Base-by-base conservation (phyloP, 2,113 vertebrate species). In the Erythrocercus mccallii region DNA sequence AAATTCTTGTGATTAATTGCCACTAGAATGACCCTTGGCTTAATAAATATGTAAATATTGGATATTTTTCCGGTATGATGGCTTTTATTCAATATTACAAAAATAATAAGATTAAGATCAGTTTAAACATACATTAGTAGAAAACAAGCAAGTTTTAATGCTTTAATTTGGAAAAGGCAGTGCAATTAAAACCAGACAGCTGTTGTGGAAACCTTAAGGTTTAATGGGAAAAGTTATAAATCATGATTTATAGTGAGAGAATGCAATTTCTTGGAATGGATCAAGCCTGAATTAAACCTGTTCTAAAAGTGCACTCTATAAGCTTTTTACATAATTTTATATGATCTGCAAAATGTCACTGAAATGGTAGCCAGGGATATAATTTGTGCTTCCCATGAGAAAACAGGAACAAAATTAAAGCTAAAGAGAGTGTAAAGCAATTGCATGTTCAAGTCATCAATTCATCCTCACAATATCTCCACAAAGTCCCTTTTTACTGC, bases 181-280 rank as follows among this genome's bases (percentile, higher is more conserved):
- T 57, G 35, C 64, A 96, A 93, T 91, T 95, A 92, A 87, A 87
- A 92, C 19, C 6, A 81, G 82, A 38, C 83, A 94, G 81, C 66
- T 95, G 82, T 64, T 95, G 72, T 44, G 21, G 28, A 94, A 92
- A 86, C 38, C 47, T 88, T 80, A 72, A 83, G 7, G 31, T 92
- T 94, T 88, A 88, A 89, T 74, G 23, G 24, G 45, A 61, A 84
- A 83, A 88, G 58, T n/a, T 81, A 56, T 86, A 92, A 94, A 92
- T 95, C 58, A 70, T 81, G 51, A 87, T 92, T 96, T 96, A 90
- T 92, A 73, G 71, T 38, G n/a, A 90, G 15, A 85, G 50, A 88
- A 90, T 70, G 40, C 31, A 81, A 44, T 88, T 93, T 90, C 57
- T 90, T 86, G 48, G 79, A 95, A 87, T 74, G 30, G 50, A 91